A percentile compares a stretch with the other conserved stretches of the same genome.
Evolutionary conservation across 1,140 invertebrate genomes (phyloP).

Genomic region (Drosophila sp.): DNA sequence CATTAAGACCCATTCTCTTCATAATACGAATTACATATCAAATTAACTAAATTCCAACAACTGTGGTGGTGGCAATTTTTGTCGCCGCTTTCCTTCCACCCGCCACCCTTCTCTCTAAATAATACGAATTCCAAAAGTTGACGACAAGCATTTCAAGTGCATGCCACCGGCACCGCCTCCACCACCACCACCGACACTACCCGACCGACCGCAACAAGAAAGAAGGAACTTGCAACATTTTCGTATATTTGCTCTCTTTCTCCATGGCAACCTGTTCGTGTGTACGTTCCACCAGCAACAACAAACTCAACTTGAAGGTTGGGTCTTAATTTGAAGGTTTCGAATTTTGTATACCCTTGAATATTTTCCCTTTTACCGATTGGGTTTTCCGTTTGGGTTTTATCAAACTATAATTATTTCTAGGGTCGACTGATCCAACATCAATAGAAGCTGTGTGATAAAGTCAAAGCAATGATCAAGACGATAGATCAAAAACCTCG

Average conservation of each 20-base stretch:
- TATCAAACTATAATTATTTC: too few species aligned
- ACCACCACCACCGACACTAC: not conserved
- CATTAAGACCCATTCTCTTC: slow-evolving; percentile 60
- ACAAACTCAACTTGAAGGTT: not conserved
- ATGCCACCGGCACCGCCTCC: not conserved
- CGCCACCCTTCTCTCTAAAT: slow-evolving; percentile 13
- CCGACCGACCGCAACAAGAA: slow-evolving; percentile 8
- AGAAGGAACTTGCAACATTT: slow-evolving; percentile 13
- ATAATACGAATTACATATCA: slow-evolving; percentile 58
- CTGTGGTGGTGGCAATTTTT: not conserved
- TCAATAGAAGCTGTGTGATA: too few species aligned
- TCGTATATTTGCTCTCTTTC: slow-evolving; percentile 3
- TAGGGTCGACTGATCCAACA: too few species aligned
- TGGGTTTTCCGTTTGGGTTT: too few species aligned
- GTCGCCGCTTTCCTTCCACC: not conserved
- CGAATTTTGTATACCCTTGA: slow-evolving; percentile 41
- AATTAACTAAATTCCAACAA: slow-evolving; percentile 59
- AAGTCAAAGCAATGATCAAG: too few species aligned
- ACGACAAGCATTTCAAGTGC: slow-evolving; percentile 9
- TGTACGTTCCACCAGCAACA: not conserved
- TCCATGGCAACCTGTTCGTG: slow-evolving; percentile 17
- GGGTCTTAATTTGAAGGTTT: slow-evolving; percentile 29
- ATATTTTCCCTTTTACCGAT: too few species aligned
- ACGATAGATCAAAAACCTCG: too few species aligned
- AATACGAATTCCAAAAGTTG: slow-evolving; percentile 51